These are phyloP conservation scores for Cirrhinus molitorella DNA, from an alignment of 2,797 vertebrate genomes.

Conservation along the genomic window DNA sequence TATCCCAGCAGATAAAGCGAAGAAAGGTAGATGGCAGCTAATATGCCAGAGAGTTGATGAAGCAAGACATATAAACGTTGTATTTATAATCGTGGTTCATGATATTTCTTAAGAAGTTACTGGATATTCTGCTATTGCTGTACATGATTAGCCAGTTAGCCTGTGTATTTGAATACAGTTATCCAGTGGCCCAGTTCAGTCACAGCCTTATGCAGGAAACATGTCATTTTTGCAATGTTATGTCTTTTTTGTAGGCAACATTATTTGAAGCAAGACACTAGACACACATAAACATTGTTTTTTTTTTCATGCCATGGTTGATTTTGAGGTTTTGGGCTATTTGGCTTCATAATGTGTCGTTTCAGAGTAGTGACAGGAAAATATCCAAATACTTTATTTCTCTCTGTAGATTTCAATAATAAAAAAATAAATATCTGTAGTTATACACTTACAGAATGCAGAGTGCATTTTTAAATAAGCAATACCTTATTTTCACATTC, in stretches of 20 bases:
- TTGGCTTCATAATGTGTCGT: not conserved
- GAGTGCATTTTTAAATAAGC: not conserved
- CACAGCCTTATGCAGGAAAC: not conserved
- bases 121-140: not conserved
- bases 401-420: not conserved
- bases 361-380: not conserved
- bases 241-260: not conserved
- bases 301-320: not conserved
- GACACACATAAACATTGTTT: not conserved
- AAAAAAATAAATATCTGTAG: not conserved
- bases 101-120: not conserved
- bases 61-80: not conserved
- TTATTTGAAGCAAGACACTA: not conserved
- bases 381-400: not conserved
- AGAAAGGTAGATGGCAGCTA: slow-evolving; percentile 86
- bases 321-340: not conserved
- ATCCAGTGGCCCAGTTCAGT: not conserved
- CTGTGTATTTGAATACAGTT: not conserved
- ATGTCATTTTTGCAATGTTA: not conserved
- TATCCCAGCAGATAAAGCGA: slow-evolving; percentile 94
- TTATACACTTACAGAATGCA: not conserved
- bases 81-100: not conserved
- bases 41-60: not conserved
- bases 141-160: slow-evolving; percentile 33
- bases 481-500: not conserved